Evolutionary conservation across 2,888 invertebrate species (phyloP), one percentile per base, ranked within the genome.

Genomic region (Torymus auratus): DNA sequence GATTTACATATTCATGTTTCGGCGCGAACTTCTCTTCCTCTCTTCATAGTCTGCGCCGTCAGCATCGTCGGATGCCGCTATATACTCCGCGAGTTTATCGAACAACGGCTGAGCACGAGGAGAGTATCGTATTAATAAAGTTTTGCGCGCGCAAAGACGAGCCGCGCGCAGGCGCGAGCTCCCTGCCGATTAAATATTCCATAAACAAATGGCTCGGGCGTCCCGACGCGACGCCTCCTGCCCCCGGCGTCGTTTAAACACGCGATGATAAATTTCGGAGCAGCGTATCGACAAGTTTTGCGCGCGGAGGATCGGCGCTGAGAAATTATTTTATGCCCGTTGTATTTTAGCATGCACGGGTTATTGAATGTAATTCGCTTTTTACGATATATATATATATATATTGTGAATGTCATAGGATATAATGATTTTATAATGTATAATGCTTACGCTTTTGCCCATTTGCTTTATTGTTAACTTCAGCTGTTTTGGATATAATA

Each of bases 1-100:
- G 67, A 84, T 87, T 85, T 87, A 85, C 87, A 87, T 87, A 87
- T 85, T 86, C 85, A 87, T 86, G 84, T 73, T 83, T 71, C 81
- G 73, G 68, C 55, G 61, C 15, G 68, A 80, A 80, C 71, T 80
- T 76, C 76, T 41, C 41, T 41, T 7, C 7, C 41, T 41, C 41
- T 41, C 41, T 41, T 41, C 41, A 41, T 41, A 41, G 41, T 41
- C 41, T 41, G 41, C 41, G 41, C 41, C 41, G 41, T 70, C 64
- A 41, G 61, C 61, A 62, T 55, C 69, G 62, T 55, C 17, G 68
- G 20, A n/a, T 41, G 20, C 52, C 17, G 28, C 53, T 41, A n/a
- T 5, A 28, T 64, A 28, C 41, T 41, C 23, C 13, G 7, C 7
- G 67, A 81, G 70, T 78, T 78, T 70, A 81, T 81, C 77, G 74